Percentiles rank a stretch among this genome's conserved stretches.
Conservation (phyloP, 2,113 vertebrate species). For the Cebidichthys violaceus region DNA sequence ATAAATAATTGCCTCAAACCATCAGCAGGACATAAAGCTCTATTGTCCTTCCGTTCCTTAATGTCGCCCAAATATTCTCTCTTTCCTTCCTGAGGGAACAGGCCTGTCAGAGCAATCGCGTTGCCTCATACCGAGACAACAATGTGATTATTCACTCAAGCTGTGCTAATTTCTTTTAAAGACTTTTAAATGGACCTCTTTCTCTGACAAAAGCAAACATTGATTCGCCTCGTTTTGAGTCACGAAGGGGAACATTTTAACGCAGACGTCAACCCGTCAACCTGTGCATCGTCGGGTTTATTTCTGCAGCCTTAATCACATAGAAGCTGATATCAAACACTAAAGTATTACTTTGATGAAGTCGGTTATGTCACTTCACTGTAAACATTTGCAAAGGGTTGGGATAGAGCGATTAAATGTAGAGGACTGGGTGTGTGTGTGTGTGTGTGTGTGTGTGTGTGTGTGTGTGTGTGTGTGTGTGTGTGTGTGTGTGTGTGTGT, state of each 20-base stretch:
- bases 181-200: slow-evolving; percentile 27
- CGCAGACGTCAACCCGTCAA: background rate
- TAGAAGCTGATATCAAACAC: background rate
- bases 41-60: slow-evolving; percentile 20
- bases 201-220: background rate
- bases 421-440: slow-evolving; percentile 50
- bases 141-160: slow-evolving; percentile 45
- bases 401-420: slow-evolving; percentile 51
- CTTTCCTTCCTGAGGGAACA: slow-evolving; percentile 18
- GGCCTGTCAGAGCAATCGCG: slow-evolving; percentile 45
- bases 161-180: slow-evolving; percentile 24
- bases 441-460: too few species aligned
- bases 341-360: slow-evolving; percentile 18
- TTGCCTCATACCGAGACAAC: slow-evolving; percentile 18
- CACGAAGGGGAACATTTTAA: background rate
- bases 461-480: too few species aligned
- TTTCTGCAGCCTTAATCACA: slow-evolving; percentile 9
- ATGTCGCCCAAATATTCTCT: slow-evolving; percentile 24
- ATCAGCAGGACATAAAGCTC: slow-evolving; percentile 8
- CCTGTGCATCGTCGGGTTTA: slow-evolving; percentile 16
- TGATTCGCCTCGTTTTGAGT: slow-evolving; percentile 39
- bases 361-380: slow-evolving; percentile 33
- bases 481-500: too few species aligned
- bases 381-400: slow-evolving; percentile 39
- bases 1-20: background rate